phyloP scores from a whole-genome alignment of 1,140 invertebrate genomes.

The Danaus plexippus region DNA sequence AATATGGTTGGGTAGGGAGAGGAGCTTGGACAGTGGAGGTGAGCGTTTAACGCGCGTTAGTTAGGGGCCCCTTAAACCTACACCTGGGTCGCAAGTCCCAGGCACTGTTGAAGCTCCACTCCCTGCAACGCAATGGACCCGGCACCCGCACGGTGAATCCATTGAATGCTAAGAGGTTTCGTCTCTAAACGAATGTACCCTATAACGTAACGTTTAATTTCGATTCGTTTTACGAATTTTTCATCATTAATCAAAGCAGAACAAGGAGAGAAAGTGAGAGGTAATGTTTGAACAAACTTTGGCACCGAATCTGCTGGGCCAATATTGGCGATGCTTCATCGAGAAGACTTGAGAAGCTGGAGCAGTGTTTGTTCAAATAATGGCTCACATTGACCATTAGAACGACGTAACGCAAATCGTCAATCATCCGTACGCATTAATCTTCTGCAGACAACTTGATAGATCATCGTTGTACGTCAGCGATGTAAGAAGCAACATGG shows the following conservation, averaged over 20 bases:
- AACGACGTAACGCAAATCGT: slow-evolving; percentile 63
- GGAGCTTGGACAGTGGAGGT: no score
- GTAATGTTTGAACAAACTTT: slow-evolving; percentile 3
- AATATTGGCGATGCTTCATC: no score
- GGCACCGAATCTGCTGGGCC: slow-evolving; percentile 1
- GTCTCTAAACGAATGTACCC: no score
- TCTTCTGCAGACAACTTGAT: slow-evolving; percentile 70
- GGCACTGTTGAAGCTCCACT: no score
- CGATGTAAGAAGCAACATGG: slow-evolving; percentile 15
- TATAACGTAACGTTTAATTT: no score
- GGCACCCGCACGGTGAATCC: no score
- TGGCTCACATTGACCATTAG: slow-evolving; percentile 54
- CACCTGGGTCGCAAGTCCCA: no score
- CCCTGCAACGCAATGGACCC: no score
- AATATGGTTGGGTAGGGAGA: no score
- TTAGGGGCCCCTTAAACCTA: no score
- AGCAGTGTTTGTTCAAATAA: slow-evolving; percentile 35
- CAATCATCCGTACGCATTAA: slow-evolving; percentile 69
- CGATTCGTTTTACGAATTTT: background rate
- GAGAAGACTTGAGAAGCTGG: slow-evolving; percentile 2
- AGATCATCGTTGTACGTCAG: slow-evolving; percentile 55
- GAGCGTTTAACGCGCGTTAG: no score
- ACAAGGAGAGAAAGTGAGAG: background rate
- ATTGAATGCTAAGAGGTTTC: no score
- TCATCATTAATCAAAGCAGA: slow-evolving; percentile 10